These are phyloP conservation scores for Clarias batrachus DNA, from an alignment of 2,113 vertebrate species.

Conservation along the genomic window DNA sequence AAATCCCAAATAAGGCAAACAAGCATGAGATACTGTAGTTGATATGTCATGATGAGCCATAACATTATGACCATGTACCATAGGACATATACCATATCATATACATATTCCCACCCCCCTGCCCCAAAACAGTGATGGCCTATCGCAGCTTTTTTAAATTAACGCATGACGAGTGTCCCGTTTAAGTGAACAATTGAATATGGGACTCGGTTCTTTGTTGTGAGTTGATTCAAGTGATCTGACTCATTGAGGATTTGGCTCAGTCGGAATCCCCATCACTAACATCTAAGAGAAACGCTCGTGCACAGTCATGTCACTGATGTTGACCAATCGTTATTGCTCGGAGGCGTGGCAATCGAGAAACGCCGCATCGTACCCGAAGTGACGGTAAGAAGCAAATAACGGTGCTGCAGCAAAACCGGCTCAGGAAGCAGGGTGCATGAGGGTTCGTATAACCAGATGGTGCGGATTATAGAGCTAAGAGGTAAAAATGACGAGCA, in stretches of 20 bases:
- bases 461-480: slow-evolving; percentile 56
- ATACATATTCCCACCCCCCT: too few relatives aligned
- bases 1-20: not conserved
- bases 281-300: not conserved
- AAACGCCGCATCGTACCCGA: slow-evolving; percentile 32
- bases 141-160: too few relatives aligned
- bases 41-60: not conserved
- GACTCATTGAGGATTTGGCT: not conserved
- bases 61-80: too few relatives aligned
- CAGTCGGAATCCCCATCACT: not conserved
- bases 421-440: slow-evolving; percentile 56
- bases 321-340: slow-evolving; percentile 51
- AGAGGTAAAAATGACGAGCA: slow-evolving; percentile 77
- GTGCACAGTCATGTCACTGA: slow-evolving; percentile 15
- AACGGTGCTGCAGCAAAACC: slow-evolving; percentile 25
- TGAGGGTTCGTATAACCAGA: slow-evolving; percentile 37
- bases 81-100: too few relatives aligned
- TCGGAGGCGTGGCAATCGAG: slow-evolving; percentile 58
- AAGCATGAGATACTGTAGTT: not conserved
- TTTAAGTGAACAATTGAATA: not conserved
- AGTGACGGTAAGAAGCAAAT: not conserved
- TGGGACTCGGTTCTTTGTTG: not conserved
- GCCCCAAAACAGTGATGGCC: too few relatives aligned
- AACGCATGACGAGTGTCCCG: not conserved
- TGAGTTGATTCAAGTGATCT: not conserved